phyloP scores from a whole-genome alignment of 2,797 vertebrate genomes.

The Acipenser ruthenus region DNA sequence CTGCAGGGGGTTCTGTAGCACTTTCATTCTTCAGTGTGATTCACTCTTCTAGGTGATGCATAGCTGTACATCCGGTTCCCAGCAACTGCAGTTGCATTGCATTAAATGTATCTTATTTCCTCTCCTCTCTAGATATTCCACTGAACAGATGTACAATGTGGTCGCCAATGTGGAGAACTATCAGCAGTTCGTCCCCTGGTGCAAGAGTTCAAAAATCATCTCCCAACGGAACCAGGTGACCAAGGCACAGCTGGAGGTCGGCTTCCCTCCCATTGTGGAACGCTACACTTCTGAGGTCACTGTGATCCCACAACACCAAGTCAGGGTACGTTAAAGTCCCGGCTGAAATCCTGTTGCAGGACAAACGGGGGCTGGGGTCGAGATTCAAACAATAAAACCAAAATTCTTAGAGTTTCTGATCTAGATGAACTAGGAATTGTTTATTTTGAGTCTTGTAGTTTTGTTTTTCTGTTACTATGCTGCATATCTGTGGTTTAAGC shows the following conservation, averaged over 20 bases:
- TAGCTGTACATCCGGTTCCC: too few species aligned
- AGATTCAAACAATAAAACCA: too few species aligned
- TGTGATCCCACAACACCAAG: slow-evolving; percentile 55
- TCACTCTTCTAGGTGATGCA: too few species aligned
- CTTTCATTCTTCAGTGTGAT: too few species aligned
- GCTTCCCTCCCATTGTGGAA: slow-evolving; percentile 65
- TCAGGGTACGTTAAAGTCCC: slow-evolving; percentile 48
- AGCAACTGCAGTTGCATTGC: too few species aligned
- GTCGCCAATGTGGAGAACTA: slow-evolving; percentile 63
- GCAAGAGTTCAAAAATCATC: slow-evolving; percentile 55
- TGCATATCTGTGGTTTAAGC: too few species aligned
- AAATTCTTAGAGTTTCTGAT: not conserved
- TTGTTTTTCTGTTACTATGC: too few species aligned
- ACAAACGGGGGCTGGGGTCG: not conserved
- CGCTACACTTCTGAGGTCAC: slow-evolving; percentile 61
- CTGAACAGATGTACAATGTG: slow-evolving; percentile 61
- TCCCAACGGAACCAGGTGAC: slow-evolving; percentile 32
- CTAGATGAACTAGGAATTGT: not conserved
- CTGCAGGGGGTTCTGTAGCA: too few species aligned
- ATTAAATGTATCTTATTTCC: too few species aligned
- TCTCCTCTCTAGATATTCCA: slow-evolving; percentile 46
- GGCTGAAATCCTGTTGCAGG: not conserved
- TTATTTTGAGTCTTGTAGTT: not conserved
- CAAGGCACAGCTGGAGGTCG: slow-evolving; percentile 57
- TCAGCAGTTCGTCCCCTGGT: slow-evolving; percentile 71